Percentiles rank a stretch among this genome's conserved stretches.
Evolutionary conservation across 2,797 vertebrate species (phyloP).

Genomic region (Ambastaia sidthimunki): DNA sequence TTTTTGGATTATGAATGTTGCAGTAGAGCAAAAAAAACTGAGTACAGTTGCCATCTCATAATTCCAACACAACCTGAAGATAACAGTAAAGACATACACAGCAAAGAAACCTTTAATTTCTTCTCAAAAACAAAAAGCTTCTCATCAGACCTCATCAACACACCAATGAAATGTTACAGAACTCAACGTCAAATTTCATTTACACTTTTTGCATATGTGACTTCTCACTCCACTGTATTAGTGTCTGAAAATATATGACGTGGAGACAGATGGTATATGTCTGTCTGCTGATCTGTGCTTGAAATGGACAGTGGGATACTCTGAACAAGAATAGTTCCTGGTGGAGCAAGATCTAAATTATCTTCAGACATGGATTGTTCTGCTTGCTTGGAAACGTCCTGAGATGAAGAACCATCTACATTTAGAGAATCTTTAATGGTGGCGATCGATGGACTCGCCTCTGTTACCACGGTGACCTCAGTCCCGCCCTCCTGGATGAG

Average conservation of each 20-base stretch:
- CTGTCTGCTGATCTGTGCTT: constrained; percentile 60
- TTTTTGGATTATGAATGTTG: too few relatives aligned
- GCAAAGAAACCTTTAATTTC: too few relatives aligned
- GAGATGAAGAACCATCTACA: constrained; percentile 67
- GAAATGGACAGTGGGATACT: constrained; percentile 74
- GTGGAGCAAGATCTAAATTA: constrained; percentile 67
- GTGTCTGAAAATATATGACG: constrained; percentile 73
- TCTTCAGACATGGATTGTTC: constrained; percentile 54
- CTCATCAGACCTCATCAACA: not conserved
- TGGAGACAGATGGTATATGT: constrained; percentile 68
- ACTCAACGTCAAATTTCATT: not conserved
- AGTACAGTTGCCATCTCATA: too few relatives aligned
- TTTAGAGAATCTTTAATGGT: constrained; percentile 66
- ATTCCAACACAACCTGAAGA: too few relatives aligned
- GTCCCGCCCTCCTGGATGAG: constrained; percentile 90
- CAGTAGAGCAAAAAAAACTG: too few relatives aligned
- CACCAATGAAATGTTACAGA: not conserved
- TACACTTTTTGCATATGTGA: constrained; percentile 46
- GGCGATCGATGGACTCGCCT: constrained; percentile 73
- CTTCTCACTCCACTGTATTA: constrained; percentile 66
- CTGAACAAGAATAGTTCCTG: constrained; percentile 75
- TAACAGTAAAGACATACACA: too few relatives aligned
- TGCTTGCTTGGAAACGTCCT: constrained; percentile 71
- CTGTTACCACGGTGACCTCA: constrained; percentile 90
- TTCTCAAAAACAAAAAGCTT: too few relatives aligned